Percentiles rank a stretch among this genome's conserved stretches.
These are phyloP conservation scores for Drosophila fungiperda DNA, from an alignment of 2,888 invertebrate genomes.

Conservation along the genomic window DNA sequence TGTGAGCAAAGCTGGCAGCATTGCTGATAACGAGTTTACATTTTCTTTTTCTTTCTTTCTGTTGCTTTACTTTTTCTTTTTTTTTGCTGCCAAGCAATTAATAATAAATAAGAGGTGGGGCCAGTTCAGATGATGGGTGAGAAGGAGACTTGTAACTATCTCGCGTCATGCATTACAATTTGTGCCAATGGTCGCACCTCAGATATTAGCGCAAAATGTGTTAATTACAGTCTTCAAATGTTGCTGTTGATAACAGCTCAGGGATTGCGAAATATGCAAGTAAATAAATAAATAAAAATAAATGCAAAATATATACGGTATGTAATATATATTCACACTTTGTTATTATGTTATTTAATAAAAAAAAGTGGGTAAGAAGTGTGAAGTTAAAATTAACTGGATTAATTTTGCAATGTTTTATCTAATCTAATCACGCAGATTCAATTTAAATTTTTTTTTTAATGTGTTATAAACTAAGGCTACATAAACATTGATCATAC, in stretches of 20 bases:
- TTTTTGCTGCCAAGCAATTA: constrained; percentile 11
- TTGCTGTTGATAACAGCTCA: background rate
- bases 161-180: background rate
- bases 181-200: background rate
- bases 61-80: constrained; percentile 9
- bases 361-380: too few species aligned
- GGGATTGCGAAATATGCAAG: background rate
- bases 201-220: background rate
- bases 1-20: constrained; percentile 18
- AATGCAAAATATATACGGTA: background rate
- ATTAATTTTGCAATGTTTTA: background rate
- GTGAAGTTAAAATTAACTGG: background rate
- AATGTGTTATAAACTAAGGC: background rate
- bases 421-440: background rate
- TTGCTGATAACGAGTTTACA: constrained; percentile 44
- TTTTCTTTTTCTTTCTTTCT: constrained; percentile 17
- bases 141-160: background rate
- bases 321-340: background rate
- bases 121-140: background rate
- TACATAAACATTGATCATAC: background rate
- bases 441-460: background rate
- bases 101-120: constrained; percentile 2
- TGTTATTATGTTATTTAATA: background rate
- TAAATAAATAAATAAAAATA: background rate
- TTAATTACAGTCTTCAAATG: constrained; percentile 3